These are phyloP conservation scores for Malthinus seriepunctatus DNA, from an alignment of 2,888 invertebrate genomes.

Conservation along the genomic window DNA sequence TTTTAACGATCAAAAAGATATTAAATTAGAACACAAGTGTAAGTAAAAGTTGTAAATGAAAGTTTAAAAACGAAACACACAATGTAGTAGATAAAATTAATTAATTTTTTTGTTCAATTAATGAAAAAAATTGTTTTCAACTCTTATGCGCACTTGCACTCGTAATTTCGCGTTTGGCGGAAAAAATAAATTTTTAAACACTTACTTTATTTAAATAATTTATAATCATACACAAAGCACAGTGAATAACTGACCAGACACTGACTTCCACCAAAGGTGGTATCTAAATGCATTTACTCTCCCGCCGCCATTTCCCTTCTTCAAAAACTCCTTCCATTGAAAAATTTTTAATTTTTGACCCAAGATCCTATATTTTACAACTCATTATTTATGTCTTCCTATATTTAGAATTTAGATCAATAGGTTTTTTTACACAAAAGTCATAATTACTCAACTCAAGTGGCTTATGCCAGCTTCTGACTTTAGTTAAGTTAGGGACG, in stretches of 20 bases:
- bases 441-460: too few relatives aligned
- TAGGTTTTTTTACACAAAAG: too few relatives aligned
- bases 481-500: too few relatives aligned
- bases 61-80: constrained; percentile 1
- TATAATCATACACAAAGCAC: constrained; percentile 49
- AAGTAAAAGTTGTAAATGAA: constrained; percentile 7
- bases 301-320: constrained; percentile 49
- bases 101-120: not conserved
- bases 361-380: too few relatives aligned
- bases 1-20: not conserved
- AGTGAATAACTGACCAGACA: constrained; percentile 48
- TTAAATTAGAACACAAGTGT: not conserved
- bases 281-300: constrained; percentile 51
- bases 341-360: not conserved
- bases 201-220: constrained; percentile 45
- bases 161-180: not conserved
- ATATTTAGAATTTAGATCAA: too few relatives aligned
- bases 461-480: too few relatives aligned
- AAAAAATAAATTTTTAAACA: constrained; percentile 29
- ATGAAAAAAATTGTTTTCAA: not conserved
- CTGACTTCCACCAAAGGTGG: constrained; percentile 51
- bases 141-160: not conserved
- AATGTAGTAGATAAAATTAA: not conserved
- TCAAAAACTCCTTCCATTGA: constrained; percentile 25
- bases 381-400: not conserved